Evolutionary conservation across 2,797 vertebrate species (phyloP).

Genomic region (Corythornis leucogaster): DNA sequence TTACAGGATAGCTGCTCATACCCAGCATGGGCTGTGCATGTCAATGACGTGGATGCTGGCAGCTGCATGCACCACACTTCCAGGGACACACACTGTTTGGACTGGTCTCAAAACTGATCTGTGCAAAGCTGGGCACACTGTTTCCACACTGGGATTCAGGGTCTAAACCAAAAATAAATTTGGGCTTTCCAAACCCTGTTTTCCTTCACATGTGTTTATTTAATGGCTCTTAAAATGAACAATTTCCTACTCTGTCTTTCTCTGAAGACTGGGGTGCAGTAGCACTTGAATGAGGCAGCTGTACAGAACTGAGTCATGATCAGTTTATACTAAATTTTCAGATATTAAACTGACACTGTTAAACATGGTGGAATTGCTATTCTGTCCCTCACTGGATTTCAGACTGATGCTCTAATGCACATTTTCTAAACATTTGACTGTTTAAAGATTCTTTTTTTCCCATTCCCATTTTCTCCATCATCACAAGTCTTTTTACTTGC

Average conservation of each 20-base stretch:
- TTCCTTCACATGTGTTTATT: background rate
- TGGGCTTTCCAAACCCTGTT: background rate
- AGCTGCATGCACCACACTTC: accelerated
- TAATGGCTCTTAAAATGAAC: background rate
- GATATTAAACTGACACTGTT: background rate
- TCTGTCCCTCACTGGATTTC: background rate
- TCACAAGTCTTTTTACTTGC: background rate
- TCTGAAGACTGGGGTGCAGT: background rate
- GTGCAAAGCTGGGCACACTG: accelerated
- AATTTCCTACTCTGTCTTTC: background rate
- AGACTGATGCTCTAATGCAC: background rate
- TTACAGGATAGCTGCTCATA: background rate
- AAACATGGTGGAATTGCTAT: background rate
- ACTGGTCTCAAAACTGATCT: background rate
- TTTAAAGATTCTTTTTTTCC: background rate
- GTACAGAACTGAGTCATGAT: slow-evolving; percentile 7
- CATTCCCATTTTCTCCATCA: background rate
- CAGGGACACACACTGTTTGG: accelerated
- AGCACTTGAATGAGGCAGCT: background rate
- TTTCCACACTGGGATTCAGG: background rate
- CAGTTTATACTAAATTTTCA: slow-evolving; percentile 4
- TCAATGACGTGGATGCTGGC: background rate
- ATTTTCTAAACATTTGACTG: background rate
- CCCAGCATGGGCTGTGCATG: accelerated
- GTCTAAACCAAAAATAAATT: background rate